Conservation (phyloP, 2,888 invertebrate genomes). For the Escarpia spicata region DNA sequence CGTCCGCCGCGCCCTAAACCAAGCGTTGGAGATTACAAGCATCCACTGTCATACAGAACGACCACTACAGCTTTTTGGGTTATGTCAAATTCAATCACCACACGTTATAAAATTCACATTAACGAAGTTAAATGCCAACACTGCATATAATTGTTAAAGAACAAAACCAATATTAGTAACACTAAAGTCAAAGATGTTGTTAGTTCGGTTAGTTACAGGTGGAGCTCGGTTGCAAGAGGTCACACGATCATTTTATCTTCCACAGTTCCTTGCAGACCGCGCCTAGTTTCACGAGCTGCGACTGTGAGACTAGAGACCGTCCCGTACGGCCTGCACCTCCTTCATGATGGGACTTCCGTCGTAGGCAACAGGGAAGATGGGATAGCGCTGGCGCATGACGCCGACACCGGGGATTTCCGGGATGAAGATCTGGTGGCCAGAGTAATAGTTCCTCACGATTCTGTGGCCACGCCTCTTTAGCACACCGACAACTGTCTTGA, state of each 20-base stretch:
- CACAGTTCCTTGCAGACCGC: too few relatives aligned
- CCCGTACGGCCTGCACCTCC: neutral
- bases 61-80: neutral
- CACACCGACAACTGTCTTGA: neutral
- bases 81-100: neutral
- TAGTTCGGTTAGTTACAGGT: neutral
- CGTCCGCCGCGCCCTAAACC: too few relatives aligned
- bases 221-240: too few relatives aligned
- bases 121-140: neutral
- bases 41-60: neutral
- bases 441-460: neutral
- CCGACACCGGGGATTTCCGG: slow-evolving; percentile 41
- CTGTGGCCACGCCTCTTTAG: neutral
- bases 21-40: neutral
- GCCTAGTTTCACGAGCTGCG: too few relatives aligned
- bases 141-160: neutral
- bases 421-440: slow-evolving; percentile 30
- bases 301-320: neutral
- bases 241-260: too few relatives aligned
- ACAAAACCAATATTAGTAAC: neutral
- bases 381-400: too few relatives aligned
- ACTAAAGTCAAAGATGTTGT: neutral
- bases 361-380: too few relatives aligned
- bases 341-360: too few relatives aligned
- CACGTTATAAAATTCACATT: neutral